Percentiles rank a stretch among this genome's conserved stretches.
phyloP scores from a whole-genome alignment of 2,888 invertebrate genomes.

The Diarsia dahlii region DNA sequence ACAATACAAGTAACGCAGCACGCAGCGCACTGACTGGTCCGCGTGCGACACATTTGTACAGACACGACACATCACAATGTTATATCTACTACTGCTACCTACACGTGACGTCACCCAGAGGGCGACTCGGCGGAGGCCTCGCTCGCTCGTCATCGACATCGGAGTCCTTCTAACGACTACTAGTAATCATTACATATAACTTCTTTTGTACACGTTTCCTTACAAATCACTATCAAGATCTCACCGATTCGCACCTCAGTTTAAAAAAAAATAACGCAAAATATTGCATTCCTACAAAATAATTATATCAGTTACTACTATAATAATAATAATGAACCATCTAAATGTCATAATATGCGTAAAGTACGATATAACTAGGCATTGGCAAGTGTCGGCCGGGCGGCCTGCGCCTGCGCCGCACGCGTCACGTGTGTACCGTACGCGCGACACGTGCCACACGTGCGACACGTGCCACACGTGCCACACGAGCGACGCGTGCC shows the following conservation, averaged over 20 bases:
- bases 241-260: constrained; percentile 53
- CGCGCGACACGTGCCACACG: no score
- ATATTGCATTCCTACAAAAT: constrained; percentile 65
- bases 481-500: not conserved
- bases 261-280: constrained; percentile 59
- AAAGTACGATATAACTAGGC: constrained; percentile 82
- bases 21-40: constrained; percentile 69
- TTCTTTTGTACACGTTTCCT: constrained; percentile 59
- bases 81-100: constrained; percentile 12
- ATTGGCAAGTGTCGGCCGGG: constrained; percentile 85
- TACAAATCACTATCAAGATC: constrained; percentile 47
- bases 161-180: constrained; percentile 32
- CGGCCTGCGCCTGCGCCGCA: constrained; percentile 75
- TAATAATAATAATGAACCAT: constrained; percentile 53
- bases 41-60: constrained; percentile 70
- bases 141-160: not conserved
- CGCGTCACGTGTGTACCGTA: no score
- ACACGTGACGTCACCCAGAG: constrained; percentile 40
- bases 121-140: constrained; percentile 39
- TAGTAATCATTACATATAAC: constrained; percentile 51
- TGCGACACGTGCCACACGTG: constrained; percentile 59
- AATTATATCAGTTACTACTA: constrained; percentile 57
- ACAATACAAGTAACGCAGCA: constrained; percentile 63
- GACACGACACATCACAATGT: constrained; percentile 67
- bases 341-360: constrained; percentile 76